Percentiles rank a stretch among this genome's conserved stretches.
Conservation (phyloP, 2,888 invertebrate genomes). For the Drosophila bunnanda region DNA sequence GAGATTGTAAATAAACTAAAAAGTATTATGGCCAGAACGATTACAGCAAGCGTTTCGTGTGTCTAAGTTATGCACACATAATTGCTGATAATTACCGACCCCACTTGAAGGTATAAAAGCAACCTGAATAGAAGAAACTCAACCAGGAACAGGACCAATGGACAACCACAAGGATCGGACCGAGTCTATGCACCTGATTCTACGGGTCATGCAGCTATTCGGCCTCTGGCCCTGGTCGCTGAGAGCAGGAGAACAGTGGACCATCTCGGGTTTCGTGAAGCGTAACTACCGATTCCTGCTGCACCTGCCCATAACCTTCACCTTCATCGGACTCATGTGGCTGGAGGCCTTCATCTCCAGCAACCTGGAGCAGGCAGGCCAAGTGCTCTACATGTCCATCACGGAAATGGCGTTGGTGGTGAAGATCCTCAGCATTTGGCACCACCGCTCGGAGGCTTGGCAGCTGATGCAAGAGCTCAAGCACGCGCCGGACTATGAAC, state of each 20-base stretch:
- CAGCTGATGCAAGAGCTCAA: conserved; percentile 59
- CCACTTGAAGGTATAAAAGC: conserved; percentile 39
- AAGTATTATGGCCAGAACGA: background rate
- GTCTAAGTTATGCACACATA: conserved; percentile 54
- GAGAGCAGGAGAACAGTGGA: conserved; percentile 5
- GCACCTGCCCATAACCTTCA: conserved; percentile 67
- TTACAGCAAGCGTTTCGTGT: conserved; percentile 19
- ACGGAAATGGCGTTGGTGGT: conserved; percentile 68
- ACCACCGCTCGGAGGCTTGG: conserved; percentile 46
- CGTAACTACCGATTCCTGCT: conserved; percentile 54
- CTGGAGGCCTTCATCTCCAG: conserved; percentile 61
- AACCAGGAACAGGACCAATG: conserved; percentile 39
- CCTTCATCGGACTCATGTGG: conserved; percentile 70
- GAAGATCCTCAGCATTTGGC: conserved; percentile 77
- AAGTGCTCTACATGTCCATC: conserved; percentile 76
- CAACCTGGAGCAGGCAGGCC: conserved; percentile 70
- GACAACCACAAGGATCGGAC: conserved; percentile 44
- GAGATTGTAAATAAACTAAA: background rate
- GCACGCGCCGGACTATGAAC: conserved; percentile 24
- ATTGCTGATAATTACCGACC: conserved; percentile 52
- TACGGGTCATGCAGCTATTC: conserved; percentile 47
- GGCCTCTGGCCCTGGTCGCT: conserved; percentile 68
- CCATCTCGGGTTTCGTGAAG: conserved; percentile 23
- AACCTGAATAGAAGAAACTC: background rate
- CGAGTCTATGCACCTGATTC: conserved; percentile 45